Evolutionary conservation across 2,113 vertebrate species (phyloP).

Genomic region (Apaloderma vittatum): DNA sequence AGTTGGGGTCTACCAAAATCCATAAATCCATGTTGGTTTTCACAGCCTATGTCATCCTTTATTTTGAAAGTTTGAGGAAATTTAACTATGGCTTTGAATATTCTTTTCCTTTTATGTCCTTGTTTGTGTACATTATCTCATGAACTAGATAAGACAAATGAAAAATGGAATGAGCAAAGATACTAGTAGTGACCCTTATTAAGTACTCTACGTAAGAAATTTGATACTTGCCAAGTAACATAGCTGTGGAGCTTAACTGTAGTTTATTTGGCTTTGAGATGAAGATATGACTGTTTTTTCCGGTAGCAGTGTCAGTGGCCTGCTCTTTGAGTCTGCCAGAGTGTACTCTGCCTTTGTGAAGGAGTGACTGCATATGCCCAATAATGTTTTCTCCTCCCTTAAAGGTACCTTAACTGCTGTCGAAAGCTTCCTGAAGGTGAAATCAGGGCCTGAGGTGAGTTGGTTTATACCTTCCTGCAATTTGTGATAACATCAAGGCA

Average conservation of each 20-base stretch:
- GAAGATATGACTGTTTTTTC: background rate
- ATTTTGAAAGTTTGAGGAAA: background rate
- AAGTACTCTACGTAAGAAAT: background rate
- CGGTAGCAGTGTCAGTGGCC: background rate
- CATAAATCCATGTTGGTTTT: background rate
- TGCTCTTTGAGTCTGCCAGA: background rate
- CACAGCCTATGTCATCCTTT: background rate
- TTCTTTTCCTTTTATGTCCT: background rate
- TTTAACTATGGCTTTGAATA: background rate
- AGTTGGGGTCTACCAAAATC: background rate
- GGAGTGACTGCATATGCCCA: background rate
- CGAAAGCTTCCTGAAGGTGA: constrained; percentile 90
- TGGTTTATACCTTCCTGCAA: constrained; percentile 1
- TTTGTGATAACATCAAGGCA: background rate
- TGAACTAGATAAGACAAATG: background rate
- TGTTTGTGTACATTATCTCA: background rate
- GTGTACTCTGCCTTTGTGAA: background rate
- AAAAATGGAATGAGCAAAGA: background rate
- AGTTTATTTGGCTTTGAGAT: background rate
- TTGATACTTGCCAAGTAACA: background rate
- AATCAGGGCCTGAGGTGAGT: constrained; percentile 88
- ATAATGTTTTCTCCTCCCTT: background rate
- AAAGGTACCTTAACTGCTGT: constrained; percentile 90
- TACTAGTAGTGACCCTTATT: background rate
- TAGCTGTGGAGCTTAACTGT: background rate